These are phyloP conservation scores for Drosophila pectinifera DNA, from an alignment of 1,140 invertebrate species.

Conservation along the genomic window DNA sequence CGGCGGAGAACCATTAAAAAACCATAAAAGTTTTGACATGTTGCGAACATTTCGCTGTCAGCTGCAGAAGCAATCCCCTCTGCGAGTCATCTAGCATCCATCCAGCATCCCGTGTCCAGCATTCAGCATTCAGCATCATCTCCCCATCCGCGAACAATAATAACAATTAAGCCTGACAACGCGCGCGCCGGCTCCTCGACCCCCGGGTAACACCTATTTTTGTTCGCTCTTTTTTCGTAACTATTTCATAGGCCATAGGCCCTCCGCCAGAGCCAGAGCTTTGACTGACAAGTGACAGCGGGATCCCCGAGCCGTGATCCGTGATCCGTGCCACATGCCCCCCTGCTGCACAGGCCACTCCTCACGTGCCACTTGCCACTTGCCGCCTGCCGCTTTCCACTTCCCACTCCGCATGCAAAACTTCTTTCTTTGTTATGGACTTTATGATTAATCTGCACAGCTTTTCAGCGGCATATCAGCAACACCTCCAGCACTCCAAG, in stretches of 20 bases:
- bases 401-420: conserved; percentile 48
- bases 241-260: conserved; percentile 54
- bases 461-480: conserved; percentile 66
- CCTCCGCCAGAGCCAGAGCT: conserved; percentile 32
- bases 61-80: conserved; percentile 51
- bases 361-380: conserved; percentile 15
- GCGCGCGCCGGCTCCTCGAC: conserved; percentile 18
- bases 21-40: conserved; percentile 69
- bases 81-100: conserved; percentile 28
- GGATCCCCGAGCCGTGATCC: conserved; percentile 21
- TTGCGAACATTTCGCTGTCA: conserved; percentile 71
- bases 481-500: conserved; percentile 52
- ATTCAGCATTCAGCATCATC: conserved; percentile 1
- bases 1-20: conserved; percentile 55
- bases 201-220: conserved; percentile 65
- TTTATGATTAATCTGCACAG: conserved; percentile 70
- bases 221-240: conserved; percentile 41
- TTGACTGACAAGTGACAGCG: conserved; percentile 69
- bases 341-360: conserved; percentile 31
- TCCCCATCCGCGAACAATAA: conserved; percentile 58
- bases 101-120: conserved; percentile 8
- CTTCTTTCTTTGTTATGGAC: conserved; percentile 66
- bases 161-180: conserved; percentile 70
- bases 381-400: conserved; percentile 1
- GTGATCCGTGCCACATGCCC: conserved; percentile 28